phyloP scores from a whole-genome alignment of 2,113 vertebrate genomes.

The Mastomys coucha region DNA sequence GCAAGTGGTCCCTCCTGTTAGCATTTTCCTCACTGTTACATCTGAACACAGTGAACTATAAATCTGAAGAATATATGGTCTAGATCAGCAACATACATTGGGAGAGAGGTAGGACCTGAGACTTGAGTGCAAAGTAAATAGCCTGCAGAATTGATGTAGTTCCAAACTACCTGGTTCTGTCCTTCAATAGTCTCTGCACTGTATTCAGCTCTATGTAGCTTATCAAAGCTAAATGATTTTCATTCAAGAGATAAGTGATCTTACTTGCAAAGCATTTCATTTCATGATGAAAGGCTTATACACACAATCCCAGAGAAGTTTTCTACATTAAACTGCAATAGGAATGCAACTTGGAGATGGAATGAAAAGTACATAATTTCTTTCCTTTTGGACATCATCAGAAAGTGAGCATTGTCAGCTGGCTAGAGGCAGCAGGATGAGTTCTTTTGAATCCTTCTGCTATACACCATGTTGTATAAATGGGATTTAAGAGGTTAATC shows the following conservation, averaged over 20 bases:
- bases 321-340: background rate
- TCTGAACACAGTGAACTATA: background rate
- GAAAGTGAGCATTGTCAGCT: background rate
- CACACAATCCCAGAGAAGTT: background rate
- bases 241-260: constrained; percentile 3
- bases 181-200: rapidly evolving
- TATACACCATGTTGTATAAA: constrained; percentile 16
- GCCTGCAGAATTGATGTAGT: background rate
- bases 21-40: background rate
- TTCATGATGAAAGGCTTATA: constrained; percentile 38
- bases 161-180: background rate
- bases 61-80: background rate
- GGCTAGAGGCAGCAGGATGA: background rate
- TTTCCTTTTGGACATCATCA: background rate
- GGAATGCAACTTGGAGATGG: background rate
- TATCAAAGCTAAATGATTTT: constrained; percentile 36
- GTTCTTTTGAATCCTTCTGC: background rate
- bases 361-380: background rate
- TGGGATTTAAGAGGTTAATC: background rate
- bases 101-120: background rate
- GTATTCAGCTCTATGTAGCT: background rate
- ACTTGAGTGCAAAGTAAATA: background rate
- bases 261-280: constrained; percentile 45
- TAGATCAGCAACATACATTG: background rate
- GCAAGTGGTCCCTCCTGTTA: constrained; percentile 3